These are phyloP conservation scores for Mus caroli DNA, from an alignment of 2,797 vertebrate species.

Conservation along the genomic window DNA sequence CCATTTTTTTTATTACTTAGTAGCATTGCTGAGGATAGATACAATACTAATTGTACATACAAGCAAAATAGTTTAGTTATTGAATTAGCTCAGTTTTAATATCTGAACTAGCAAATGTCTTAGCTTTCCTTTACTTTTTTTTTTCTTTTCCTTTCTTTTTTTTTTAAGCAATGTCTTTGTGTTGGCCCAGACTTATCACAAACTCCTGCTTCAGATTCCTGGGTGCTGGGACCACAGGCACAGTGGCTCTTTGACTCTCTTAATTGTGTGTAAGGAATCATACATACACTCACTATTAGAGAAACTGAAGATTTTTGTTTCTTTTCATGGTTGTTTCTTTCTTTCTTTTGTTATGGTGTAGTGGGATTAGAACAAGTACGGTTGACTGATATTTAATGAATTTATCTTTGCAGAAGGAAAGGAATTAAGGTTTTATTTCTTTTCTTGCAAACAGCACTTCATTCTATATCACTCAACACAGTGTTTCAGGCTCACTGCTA, in stretches of 20 bases:
- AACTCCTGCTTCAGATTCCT: background rate
- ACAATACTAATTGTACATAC: slow-evolving; percentile 15
- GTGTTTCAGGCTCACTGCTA: background rate
- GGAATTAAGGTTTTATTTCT: slow-evolving; percentile 24
- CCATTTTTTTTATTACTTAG: background rate
- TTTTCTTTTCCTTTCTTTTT: background rate
- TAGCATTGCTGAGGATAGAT: slow-evolving; percentile 22
- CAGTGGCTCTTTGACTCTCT: background rate
- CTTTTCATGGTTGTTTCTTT: background rate
- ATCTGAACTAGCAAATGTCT: background rate
- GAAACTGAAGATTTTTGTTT: background rate
- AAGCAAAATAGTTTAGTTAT: slow-evolving; percentile 47
- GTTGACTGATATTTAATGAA: background rate
- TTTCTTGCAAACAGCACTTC: slow-evolving; percentile 51
- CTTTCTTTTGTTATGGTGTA: background rate
- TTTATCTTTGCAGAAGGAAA: slow-evolving; percentile 55
- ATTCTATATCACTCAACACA: background rate
- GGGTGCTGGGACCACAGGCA: too few species aligned
- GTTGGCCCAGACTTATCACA: background rate
- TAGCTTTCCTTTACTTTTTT: background rate
- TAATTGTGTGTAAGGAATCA: background rate
- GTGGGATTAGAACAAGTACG: background rate
- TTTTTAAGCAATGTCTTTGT: background rate
- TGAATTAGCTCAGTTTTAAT: slow-evolving; percentile 40
- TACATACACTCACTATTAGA: background rate